phyloP scores from a whole-genome alignment of 1,140 invertebrate genomes.

The Drosophila triauraria region DNA sequence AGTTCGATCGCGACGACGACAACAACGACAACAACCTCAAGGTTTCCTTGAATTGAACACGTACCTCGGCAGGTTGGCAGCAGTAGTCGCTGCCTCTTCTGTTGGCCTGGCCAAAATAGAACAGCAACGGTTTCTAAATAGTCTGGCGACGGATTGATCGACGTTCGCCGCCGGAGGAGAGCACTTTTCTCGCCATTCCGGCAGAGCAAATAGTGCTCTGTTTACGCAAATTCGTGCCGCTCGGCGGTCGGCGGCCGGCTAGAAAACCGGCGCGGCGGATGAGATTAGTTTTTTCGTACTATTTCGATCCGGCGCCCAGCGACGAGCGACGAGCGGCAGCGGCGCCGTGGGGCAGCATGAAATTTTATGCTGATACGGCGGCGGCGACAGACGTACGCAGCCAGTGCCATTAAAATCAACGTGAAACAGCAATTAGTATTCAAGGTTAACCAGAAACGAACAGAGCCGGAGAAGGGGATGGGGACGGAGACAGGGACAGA shows the following conservation, averaged over 20 bases:
- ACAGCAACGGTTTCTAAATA: conserved; percentile 83
- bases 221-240: conserved; percentile 72
- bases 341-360: conserved; percentile 53
- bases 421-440: conserved; percentile 81
- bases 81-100: conserved; percentile 58
- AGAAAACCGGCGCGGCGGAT: conserved; percentile 65
- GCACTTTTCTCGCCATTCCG: conserved; percentile 19
- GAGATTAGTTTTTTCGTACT: conserved; percentile 84
- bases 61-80: conserved; percentile 38
- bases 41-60: conserved; percentile 66
- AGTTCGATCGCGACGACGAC: conserved; percentile 61
- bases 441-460: conserved; percentile 81
- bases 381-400: conserved; percentile 42
- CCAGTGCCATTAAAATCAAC: conserved; percentile 76
- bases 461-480: conserved; percentile 10
- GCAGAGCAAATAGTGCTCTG: conserved; percentile 62
- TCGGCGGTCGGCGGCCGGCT: conserved; percentile 51
- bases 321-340: conserved; percentile 33
- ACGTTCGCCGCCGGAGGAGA: conserved; percentile 4
- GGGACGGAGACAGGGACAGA: conserved; percentile 6
- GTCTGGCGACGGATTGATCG: conserved; percentile 19
- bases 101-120: conserved; percentile 82
- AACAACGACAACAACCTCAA: conserved; percentile 55
- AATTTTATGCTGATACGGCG: conserved; percentile 74
- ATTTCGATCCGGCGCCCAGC: conserved; percentile 79